A percentile compares a stretch with the other conserved stretches of the same genome.
phyloP scores from a whole-genome alignment of 2,888 invertebrate species.

The Agrotis ipsilon region DNA sequence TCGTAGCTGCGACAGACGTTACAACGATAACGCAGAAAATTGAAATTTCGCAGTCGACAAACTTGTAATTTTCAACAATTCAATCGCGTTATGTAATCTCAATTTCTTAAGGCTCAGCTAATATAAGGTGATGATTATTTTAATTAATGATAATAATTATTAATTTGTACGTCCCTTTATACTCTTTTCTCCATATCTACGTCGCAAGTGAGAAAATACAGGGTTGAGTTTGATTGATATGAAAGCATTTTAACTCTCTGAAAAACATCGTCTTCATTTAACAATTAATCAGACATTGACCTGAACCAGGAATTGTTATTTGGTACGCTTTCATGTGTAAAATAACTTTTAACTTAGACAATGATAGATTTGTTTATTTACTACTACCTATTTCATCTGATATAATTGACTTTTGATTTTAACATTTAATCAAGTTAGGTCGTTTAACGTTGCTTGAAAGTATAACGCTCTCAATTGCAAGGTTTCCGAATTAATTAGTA shows the following conservation, averaged over 20 bases:
- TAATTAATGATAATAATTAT: too few relatives aligned
- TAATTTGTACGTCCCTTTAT: too few relatives aligned
- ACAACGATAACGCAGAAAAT: not conserved
- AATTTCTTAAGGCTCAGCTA: too few relatives aligned
- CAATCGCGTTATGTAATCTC: too few relatives aligned
- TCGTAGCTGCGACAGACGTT: not conserved
- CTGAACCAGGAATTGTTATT: not conserved
- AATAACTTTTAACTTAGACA: conserved; percentile 2
- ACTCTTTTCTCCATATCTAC: too few relatives aligned
- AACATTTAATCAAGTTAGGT: conserved; percentile 4
- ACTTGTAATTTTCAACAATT: too few relatives aligned
- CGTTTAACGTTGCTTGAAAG: conserved; percentile 28
- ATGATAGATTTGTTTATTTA: conserved; percentile 22
- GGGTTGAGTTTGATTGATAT: too few relatives aligned
- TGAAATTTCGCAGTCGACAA: not conserved
- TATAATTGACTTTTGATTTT: conserved; percentile 25
- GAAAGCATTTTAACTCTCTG: not conserved
- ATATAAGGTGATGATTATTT: too few relatives aligned
- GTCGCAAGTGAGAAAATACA: too few relatives aligned
- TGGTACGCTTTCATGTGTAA: conserved; percentile 10
- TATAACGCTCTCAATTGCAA: not conserved
- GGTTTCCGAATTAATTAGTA: conserved; percentile 11
- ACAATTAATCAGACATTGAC: conserved; percentile 1
- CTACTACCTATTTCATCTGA: not conserved
- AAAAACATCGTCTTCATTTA: not conserved